Evolutionary conservation across 2,797 vertebrate genomes (phyloP).

Genomic region (Distichodus sexfasciatus): DNA sequence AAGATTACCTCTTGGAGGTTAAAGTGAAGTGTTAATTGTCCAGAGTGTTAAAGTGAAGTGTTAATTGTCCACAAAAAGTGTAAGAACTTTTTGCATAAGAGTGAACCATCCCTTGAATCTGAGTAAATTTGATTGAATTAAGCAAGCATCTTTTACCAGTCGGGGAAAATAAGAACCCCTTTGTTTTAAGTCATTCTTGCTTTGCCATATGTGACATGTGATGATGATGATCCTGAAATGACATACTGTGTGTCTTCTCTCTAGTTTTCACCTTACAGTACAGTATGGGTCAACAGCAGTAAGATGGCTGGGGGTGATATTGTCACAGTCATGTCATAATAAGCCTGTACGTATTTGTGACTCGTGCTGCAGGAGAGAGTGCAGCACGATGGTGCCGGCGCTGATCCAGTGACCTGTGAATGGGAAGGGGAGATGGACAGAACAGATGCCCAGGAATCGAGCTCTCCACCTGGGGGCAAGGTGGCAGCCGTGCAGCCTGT

Average conservation of each 20-base stretch:
- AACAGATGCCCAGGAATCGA: conserved; percentile 53
- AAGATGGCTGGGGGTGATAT: conserved; percentile 59
- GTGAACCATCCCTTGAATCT: too few relatives aligned
- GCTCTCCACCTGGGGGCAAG: conserved; percentile 55
- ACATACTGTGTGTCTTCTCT: background rate
- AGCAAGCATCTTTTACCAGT: too few relatives aligned
- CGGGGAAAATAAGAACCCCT: too few relatives aligned
- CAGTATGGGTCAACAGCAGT: conserved; percentile 75
- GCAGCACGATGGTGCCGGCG: conserved; percentile 29
- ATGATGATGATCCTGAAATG: too few relatives aligned
- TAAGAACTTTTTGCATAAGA: too few relatives aligned
- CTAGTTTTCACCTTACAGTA: conserved; percentile 2
- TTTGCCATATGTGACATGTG: too few relatives aligned
- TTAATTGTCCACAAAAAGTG: too few relatives aligned
- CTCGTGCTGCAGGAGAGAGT: conserved; percentile 51
- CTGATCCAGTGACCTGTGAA: conserved; percentile 36
- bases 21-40: too few relatives aligned
- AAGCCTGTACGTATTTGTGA: conserved; percentile 50
- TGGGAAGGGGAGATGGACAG: conserved; percentile 49
- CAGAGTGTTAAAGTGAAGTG: too few relatives aligned
- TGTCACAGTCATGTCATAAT: conserved; percentile 71
- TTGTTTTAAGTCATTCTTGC: too few relatives aligned
- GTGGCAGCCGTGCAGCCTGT: conserved; percentile 1
- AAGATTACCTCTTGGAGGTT: too few relatives aligned
- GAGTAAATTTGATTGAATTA: too few relatives aligned